Evolutionary conservation across 2,888 invertebrate species (phyloP).

Genomic region (Caenorhabditis sinica): DNA sequence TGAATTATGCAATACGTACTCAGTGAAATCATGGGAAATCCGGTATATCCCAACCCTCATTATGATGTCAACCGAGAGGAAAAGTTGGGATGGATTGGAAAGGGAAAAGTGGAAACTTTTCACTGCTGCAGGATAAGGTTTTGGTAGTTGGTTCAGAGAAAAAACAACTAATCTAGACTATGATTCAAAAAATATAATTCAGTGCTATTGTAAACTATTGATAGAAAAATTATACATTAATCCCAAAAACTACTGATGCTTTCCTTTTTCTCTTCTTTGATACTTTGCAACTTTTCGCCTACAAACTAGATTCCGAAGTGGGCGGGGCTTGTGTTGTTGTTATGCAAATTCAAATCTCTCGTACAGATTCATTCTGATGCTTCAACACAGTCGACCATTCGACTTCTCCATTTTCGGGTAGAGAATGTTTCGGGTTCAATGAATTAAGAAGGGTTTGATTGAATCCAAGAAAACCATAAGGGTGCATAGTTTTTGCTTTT

Average conservation of each 20-base stretch:
- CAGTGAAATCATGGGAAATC: constrained; percentile 29
- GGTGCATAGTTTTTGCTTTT: too few relatives aligned
- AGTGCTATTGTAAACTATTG: not conserved
- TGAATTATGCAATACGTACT: constrained; percentile 40
- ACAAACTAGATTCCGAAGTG: constrained; percentile 54
- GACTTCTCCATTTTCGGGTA: not conserved
- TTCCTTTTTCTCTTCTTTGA: constrained; percentile 23
- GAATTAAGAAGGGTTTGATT: too few relatives aligned
- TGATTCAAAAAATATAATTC: too few relatives aligned
- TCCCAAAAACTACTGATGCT: constrained; percentile 10
- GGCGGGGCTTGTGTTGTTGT: constrained; percentile 48
- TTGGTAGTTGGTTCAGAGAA: not conserved
- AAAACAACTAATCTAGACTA: too few relatives aligned
- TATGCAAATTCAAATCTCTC: constrained; percentile 51
- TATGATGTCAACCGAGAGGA: constrained; percentile 42
- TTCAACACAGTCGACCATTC: constrained; percentile 12
- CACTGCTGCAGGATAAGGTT: not conserved
- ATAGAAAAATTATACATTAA: not conserved
- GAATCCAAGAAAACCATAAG: too few relatives aligned
- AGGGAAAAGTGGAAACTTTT: not conserved
- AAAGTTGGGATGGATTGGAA: constrained; percentile 19
- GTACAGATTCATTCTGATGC: constrained; percentile 32
- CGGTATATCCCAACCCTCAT: constrained; percentile 28
- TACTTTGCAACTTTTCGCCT: constrained; percentile 17
- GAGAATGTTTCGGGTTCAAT: too few relatives aligned